These are phyloP conservation scores for Tetragonula carbonaria DNA, from an alignment of 2,888 invertebrate genomes.

Conservation along the genomic window DNA sequence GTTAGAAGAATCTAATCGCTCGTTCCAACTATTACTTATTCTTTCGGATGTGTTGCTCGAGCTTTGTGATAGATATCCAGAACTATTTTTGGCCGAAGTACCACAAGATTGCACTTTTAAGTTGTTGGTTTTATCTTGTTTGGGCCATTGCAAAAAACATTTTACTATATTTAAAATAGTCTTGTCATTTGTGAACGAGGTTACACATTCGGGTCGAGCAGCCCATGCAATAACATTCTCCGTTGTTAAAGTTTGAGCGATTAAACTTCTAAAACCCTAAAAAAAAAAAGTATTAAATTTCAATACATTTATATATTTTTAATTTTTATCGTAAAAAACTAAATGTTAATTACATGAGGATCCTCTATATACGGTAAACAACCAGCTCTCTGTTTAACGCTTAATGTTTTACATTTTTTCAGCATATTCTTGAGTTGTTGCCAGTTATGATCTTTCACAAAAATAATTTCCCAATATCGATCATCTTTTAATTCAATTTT, in stretches of 20 bases:
- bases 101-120: constrained; percentile 55
- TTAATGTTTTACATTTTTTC: constrained; percentile 89
- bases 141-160: constrained; percentile 86
- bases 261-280: constrained; percentile 90
- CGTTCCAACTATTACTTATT: constrained; percentile 61
- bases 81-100: constrained; percentile 66
- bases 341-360: constrained; percentile 85
- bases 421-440: constrained; percentile 89
- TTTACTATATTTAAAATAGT: constrained; percentile 89
- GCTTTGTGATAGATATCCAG: constrained; percentile 64
- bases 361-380: constrained; percentile 94
- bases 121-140: constrained; percentile 63
- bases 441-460: constrained; percentile 94
- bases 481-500: constrained; percentile 93
- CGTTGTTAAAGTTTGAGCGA: constrained; percentile 92
- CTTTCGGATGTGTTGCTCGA: constrained; percentile 68
- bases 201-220: constrained; percentile 88
- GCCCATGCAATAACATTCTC: constrained; percentile 90
- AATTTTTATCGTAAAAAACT: neutral
- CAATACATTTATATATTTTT: constrained; percentile 1
- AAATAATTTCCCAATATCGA: constrained; percentile 95
- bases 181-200: constrained; percentile 90
- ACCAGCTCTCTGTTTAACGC: constrained; percentile 95
- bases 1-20: constrained; percentile 51
- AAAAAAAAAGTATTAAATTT: neutral